Conservation (phyloP, 2,888 invertebrate genomes). For the Andricus curvator region DNA sequence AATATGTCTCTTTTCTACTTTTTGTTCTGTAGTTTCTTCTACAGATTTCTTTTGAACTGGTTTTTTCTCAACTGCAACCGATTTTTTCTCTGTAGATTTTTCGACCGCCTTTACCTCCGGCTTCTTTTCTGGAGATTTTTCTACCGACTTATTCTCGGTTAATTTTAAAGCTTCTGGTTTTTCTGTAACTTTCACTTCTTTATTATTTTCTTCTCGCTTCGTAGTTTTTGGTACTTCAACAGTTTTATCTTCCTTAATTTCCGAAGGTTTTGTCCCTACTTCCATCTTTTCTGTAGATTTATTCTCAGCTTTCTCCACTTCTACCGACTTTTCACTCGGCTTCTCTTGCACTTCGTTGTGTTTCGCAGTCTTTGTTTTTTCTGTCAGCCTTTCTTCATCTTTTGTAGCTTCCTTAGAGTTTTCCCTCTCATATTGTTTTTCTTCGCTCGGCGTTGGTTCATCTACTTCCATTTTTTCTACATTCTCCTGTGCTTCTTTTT, state of each 20-base stretch:
- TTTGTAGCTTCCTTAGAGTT: background rate
- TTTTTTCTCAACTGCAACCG: background rate
- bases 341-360: background rate
- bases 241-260: background rate
- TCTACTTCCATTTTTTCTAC: constrained; percentile 13
- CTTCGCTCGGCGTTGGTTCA: background rate
- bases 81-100: background rate
- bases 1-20: background rate
- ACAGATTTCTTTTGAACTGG: background rate
- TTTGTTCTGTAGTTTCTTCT: background rate
- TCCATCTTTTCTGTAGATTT: background rate
- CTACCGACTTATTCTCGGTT: background rate
- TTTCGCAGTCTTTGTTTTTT: background rate
- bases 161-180: background rate
- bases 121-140: background rate
- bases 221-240: background rate
- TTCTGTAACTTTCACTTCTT: background rate
- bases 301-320: background rate
- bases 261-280: background rate
- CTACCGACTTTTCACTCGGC: background rate
- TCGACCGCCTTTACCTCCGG: background rate
- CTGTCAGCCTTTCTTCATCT: background rate
- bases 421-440: background rate
- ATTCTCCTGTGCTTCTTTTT: background rate
- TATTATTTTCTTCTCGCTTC: background rate